phyloP scores from a whole-genome alignment of 2,113 vertebrate genomes.

The Oreochromis tanganicae region DNA sequence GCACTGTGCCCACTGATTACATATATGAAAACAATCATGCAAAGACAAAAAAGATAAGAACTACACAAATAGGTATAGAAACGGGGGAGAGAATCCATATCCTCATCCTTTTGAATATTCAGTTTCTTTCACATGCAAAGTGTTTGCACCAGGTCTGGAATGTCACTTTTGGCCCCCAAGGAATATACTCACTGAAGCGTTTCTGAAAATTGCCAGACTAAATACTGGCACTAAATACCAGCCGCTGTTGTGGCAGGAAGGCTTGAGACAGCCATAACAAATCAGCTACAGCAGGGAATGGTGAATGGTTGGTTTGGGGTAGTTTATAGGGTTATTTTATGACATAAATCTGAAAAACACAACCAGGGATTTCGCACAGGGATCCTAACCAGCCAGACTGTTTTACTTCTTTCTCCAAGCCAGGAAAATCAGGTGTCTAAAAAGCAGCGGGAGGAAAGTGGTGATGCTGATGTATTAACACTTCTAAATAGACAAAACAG shows the following conservation, averaged over 20 bases:
- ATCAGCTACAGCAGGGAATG: constrained; percentile 22
- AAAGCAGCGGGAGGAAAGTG: background rate
- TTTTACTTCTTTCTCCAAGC: background rate
- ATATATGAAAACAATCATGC: background rate
- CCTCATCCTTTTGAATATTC: constrained; percentile 46
- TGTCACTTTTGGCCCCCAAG: constrained; percentile 46
- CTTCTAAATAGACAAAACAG: background rate
- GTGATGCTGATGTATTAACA: background rate
- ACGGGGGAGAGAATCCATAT: background rate
- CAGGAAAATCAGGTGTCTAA: constrained; percentile 23
- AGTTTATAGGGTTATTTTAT: constrained; percentile 54
- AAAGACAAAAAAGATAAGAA: background rate
- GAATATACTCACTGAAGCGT: constrained; percentile 43
- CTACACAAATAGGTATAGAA: background rate
- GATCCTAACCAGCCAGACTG: background rate
- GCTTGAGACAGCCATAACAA: constrained; percentile 53
- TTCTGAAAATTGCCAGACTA: constrained; percentile 59
- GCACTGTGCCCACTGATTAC: background rate
- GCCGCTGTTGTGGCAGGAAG: constrained; percentile 40
- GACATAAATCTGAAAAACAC: constrained; percentile 54
- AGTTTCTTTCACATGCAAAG: constrained; percentile 54
- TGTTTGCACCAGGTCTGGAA: constrained; percentile 41
- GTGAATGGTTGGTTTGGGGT: constrained; percentile 6
- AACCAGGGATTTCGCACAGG: constrained; percentile 20
- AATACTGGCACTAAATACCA: constrained; percentile 58